Percentiles rank a stretch among this genome's conserved stretches.
phyloP scores from a whole-genome alignment of 2,797 vertebrate species.

The Sebastes aleutianus region DNA sequence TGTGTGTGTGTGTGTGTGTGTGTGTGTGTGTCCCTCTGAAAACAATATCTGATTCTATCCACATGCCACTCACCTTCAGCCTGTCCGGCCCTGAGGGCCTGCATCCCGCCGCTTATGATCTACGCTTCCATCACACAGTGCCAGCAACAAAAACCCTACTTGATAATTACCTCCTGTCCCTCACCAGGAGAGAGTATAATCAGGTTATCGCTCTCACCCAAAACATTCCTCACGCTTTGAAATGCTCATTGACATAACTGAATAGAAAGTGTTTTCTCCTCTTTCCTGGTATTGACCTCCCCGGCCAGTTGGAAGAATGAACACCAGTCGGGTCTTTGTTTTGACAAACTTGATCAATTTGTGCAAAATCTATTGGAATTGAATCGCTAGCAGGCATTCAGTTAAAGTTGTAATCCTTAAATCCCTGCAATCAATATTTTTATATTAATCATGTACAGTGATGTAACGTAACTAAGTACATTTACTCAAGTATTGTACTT shows the following conservation, averaged over 20 bases:
- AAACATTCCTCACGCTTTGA: slow-evolving; percentile 67
- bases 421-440: neutral
- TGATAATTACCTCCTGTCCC: slow-evolving; percentile 73
- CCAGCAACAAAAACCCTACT: slow-evolving; percentile 51
- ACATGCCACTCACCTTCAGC: slow-evolving; percentile 73
- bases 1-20: slow-evolving; percentile 64
- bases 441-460: neutral
- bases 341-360: slow-evolving; percentile 26
- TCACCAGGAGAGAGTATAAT: slow-evolving; percentile 65
- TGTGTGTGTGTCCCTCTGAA: slow-evolving; percentile 67
- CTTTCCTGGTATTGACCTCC: slow-evolving; percentile 29
- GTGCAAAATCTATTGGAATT: slow-evolving; percentile 21
- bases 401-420: neutral
- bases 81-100: slow-evolving; percentile 44
- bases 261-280: slow-evolving; percentile 41
- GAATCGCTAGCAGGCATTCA: neutral
- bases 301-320: neutral
- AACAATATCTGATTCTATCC: slow-evolving; percentile 79
- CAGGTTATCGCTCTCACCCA: slow-evolving; percentile 70
- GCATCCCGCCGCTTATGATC: slow-evolving; percentile 58
- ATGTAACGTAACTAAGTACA: no score
- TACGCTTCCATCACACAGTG: slow-evolving; percentile 50
- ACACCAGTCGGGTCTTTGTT: neutral
- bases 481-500: no score
- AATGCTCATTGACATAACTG: slow-evolving; percentile 53